Conservation (phyloP, 2,113 vertebrate species). For the Engystomops pustulosus region DNA sequence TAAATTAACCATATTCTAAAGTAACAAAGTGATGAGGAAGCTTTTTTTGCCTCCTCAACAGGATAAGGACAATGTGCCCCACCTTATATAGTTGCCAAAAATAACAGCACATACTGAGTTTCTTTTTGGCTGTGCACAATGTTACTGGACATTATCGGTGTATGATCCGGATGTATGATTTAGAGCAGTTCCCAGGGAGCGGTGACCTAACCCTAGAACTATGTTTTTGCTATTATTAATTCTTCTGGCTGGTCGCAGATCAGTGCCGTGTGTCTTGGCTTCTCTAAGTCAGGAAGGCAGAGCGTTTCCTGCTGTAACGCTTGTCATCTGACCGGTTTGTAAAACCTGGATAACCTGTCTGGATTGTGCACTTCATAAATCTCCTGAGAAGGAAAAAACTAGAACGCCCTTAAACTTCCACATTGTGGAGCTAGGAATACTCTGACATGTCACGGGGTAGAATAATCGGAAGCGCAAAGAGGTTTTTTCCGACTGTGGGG, state of each 20-base stretch:
- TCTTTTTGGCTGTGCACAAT: no score
- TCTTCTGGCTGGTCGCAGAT: not conserved
- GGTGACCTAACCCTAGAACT: not conserved
- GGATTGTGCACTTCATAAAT: not conserved
- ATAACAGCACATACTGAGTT: no score
- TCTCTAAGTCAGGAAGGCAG: not conserved
- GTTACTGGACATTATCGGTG: not conserved
- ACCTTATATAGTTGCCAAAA: no score
- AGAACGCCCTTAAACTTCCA: not conserved
- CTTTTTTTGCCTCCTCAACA: no score
- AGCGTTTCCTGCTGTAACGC: not conserved
- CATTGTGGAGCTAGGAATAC: not conserved
- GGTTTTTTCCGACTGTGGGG: not conserved
- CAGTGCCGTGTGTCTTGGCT: not conserved
- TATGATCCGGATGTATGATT: slow-evolving; percentile 6
- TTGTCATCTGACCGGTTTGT: not conserved
- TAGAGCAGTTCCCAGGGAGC: slow-evolving; percentile 6
- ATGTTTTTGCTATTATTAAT: not conserved
- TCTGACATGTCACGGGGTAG: not conserved
- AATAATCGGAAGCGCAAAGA: not conserved
- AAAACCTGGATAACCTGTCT: slow-evolving; percentile 43
- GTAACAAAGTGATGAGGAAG: no score
- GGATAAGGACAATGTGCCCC: no score
- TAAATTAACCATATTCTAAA: no score
- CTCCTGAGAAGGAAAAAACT: not conserved